These are phyloP conservation scores for Erebia epiphron DNA, from an alignment of 2,888 invertebrate species.

Conservation along the genomic window DNA sequence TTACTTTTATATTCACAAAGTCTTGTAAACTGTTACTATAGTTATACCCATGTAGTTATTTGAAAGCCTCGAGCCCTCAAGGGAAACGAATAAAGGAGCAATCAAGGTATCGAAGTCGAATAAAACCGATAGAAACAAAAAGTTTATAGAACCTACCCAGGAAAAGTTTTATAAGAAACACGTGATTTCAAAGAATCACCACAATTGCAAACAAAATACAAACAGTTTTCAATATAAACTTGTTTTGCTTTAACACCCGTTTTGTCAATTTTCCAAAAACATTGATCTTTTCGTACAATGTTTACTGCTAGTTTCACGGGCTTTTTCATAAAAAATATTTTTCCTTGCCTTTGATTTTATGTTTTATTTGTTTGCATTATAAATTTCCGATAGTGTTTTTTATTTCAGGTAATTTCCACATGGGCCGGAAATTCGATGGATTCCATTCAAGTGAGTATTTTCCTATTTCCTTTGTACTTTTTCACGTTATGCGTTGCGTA, in stretches of 20 bases:
- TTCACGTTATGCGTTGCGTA: neutral
- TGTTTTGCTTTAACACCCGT: neutral
- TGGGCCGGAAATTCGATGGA: conserved; percentile 61
- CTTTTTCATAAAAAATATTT: neutral
- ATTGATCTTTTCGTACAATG: neutral
- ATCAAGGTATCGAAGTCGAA: conserved; percentile 27
- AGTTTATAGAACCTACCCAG: conserved; percentile 21
- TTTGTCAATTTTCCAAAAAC: neutral
- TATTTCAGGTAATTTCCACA: conserved; percentile 73
- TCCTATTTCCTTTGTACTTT: conserved; percentile 17
- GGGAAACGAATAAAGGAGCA: conserved; percentile 12
- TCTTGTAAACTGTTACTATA: conserved; percentile 7
- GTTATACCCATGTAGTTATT: conserved; percentile 5
- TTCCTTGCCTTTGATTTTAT: conserved; percentile 13
- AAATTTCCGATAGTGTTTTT: conserved; percentile 50
- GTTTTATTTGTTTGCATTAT: conserved; percentile 34
- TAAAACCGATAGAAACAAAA: conserved; percentile 29
- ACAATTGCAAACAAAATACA: neutral
- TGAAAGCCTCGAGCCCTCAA: conserved; percentile 2
- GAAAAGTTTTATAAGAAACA: conserved; percentile 24
- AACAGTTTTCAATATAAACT: neutral
- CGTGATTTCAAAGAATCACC: conserved; percentile 3
- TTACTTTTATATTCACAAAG: no score
- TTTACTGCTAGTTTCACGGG: neutral
- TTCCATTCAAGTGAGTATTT: conserved; percentile 63